These are phyloP conservation scores for Channa maculata DNA, from an alignment of 2,113 vertebrate species.

Conservation along the genomic window DNA sequence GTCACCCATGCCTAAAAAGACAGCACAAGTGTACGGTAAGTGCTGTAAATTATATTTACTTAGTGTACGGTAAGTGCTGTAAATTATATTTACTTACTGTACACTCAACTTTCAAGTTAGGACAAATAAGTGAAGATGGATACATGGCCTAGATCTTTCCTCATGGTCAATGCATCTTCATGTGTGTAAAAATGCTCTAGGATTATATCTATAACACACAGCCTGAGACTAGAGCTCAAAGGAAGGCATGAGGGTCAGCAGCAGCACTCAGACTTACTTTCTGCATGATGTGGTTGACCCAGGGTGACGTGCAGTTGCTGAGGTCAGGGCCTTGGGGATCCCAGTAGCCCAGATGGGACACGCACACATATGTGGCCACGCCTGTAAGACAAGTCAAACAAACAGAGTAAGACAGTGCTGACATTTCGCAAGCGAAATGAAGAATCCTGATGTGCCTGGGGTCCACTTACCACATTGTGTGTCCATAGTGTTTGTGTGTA, in stretches of 20 bases:
- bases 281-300: constrained; percentile 98
- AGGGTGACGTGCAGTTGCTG: constrained; percentile 98
- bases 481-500: constrained; percentile 6
- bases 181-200: constrained; percentile 49
- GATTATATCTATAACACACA: constrained; percentile 44
- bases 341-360: constrained; percentile 91
- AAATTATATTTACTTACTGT: background rate
- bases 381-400: constrained; percentile 82
- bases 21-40: no score
- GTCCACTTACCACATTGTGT: constrained; percentile 41
- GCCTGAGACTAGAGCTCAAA: constrained; percentile 35
- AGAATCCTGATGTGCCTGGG: constrained; percentile 11
- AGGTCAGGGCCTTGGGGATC: constrained; percentile 95
- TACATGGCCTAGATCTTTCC: constrained; percentile 56
- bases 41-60: constrained; percentile 1
- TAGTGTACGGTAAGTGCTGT: background rate
- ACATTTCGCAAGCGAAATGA: constrained; percentile 59
- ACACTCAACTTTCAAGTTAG: constrained; percentile 11
- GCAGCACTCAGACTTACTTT: constrained; percentile 87
- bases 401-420: constrained; percentile 48
- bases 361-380: constrained; percentile 92
- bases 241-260: constrained; percentile 16
- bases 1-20: no score
- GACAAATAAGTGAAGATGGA: constrained; percentile 58
- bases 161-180: constrained; percentile 50